Conservation (phyloP, 2,113 vertebrate genomes). For the Arvicanthis niloticus region DNA sequence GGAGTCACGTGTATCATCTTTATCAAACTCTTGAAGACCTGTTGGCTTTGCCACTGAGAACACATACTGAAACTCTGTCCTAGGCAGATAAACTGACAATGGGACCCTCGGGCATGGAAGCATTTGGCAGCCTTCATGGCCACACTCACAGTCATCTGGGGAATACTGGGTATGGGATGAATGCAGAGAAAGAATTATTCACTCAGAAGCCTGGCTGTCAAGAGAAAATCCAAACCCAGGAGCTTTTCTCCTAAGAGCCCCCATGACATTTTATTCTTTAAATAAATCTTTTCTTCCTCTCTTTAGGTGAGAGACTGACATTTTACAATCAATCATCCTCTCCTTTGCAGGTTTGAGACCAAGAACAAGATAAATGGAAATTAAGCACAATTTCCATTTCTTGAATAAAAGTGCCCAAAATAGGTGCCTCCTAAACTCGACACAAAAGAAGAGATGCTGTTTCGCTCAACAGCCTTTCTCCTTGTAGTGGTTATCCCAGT, state of each 20-base stretch:
- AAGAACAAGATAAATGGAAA: slow-evolving; percentile 78
- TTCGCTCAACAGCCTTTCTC: slow-evolving; percentile 52
- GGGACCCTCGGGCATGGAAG: not conserved
- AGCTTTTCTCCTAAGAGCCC: slow-evolving; percentile 73
- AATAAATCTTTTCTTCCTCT: slow-evolving; percentile 81
- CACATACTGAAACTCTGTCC: not conserved
- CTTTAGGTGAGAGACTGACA: slow-evolving; percentile 79
- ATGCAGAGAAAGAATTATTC: slow-evolving; percentile 40
- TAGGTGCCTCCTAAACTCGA: slow-evolving; percentile 58
- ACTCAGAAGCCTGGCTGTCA: slow-evolving; percentile 69
- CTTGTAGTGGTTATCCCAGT: slow-evolving; percentile 41
- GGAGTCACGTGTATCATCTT: not conserved
- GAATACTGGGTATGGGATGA: not conserved
- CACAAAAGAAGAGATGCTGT: slow-evolving; percentile 27
- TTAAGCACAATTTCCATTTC: slow-evolving; percentile 78
- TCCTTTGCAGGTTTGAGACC: slow-evolving; percentile 71
- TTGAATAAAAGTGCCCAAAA: slow-evolving; percentile 70
- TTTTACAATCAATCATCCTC: slow-evolving; percentile 80
- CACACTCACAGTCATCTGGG: not conserved
- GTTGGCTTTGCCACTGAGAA: slow-evolving; percentile 3
- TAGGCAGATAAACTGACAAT: slow-evolving; percentile 12
- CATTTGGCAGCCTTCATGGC: slow-evolving; percentile 4
- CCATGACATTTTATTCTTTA: slow-evolving; percentile 80
- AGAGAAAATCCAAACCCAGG: slow-evolving; percentile 71
- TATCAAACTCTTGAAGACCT: not conserved